Evolutionary conservation across 1,140 invertebrate species (phyloP).

Genomic region (Drosophila ambigua): DNA sequence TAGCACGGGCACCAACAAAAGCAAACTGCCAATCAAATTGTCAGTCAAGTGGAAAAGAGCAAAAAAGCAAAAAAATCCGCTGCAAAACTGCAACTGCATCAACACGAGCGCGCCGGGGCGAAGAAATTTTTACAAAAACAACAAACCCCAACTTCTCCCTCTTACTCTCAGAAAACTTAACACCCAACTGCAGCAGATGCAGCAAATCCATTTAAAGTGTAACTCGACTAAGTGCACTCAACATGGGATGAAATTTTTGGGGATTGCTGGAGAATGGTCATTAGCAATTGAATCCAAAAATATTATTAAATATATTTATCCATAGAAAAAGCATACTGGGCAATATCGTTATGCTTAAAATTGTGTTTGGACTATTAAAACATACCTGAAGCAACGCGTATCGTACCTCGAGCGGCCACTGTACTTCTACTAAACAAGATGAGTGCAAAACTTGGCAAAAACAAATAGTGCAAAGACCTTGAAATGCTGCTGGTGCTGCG

Average conservation of each 20-base stretch:
- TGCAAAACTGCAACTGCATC: slow-evolving; percentile 79
- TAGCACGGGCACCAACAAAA: slow-evolving; percentile 59
- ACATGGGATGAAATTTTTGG: background rate
- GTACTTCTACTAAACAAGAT: slow-evolving; percentile 39
- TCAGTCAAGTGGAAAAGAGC: slow-evolving; percentile 81
- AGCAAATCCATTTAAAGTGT: no score
- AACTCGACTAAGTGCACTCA: slow-evolving; percentile 4
- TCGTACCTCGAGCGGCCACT: background rate
- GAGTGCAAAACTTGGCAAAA: slow-evolving; percentile 77
- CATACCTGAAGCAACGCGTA: background rate
- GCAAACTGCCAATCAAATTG: slow-evolving; percentile 80
- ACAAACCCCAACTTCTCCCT: slow-evolving; percentile 53
- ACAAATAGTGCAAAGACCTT: slow-evolving; percentile 77
- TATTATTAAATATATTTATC: no score
- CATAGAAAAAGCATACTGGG: no score
- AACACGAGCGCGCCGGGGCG: slow-evolving; percentile 51
- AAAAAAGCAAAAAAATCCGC: slow-evolving; percentile 54
- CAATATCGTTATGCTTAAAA: no score
- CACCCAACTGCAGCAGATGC: slow-evolving; percentile 22
- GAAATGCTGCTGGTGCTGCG: slow-evolving; percentile 63
- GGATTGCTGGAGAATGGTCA: no score
- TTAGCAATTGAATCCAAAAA: no score
- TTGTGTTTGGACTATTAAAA: no score
- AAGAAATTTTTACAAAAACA: slow-evolving; percentile 70
- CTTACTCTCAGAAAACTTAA: slow-evolving; percentile 55